Evolutionary conservation across 2,797 vertebrate genomes (phyloP).

Genomic region (Spinibarbus caldwelli): DNA sequence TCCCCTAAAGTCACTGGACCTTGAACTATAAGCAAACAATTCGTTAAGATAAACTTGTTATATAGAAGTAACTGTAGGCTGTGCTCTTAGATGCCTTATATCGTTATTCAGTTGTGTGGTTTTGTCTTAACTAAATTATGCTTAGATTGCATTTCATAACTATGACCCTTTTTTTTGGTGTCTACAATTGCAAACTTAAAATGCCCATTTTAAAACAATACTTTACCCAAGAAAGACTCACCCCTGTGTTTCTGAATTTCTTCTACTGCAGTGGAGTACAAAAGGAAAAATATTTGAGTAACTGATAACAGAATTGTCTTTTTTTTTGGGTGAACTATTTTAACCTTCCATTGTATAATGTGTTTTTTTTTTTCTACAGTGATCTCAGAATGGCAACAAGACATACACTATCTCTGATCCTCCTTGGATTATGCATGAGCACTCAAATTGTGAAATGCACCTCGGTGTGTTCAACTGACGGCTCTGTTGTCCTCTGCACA

Average conservation of each 20-base stretch:
- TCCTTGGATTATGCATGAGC: slow-evolving; percentile 59
- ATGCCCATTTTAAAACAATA: neutral
- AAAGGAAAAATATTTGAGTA: neutral
- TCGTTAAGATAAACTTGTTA: neutral
- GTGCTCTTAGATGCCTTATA: no score
- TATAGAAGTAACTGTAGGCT: neutral
- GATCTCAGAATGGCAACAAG: slow-evolving; percentile 60
- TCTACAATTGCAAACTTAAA: neutral
- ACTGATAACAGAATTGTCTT: neutral
- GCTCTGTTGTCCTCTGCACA: slow-evolving; percentile 62
- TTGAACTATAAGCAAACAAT: neutral
- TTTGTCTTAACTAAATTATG: neutral
- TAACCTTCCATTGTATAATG: neutral
- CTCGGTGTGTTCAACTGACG: slow-evolving; percentile 67
- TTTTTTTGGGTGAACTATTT: neutral
- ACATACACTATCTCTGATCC: slow-evolving; percentile 49
- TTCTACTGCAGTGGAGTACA: neutral
- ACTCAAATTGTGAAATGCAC: slow-evolving; percentile 59
- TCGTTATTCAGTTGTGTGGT: no score
- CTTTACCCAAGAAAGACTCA: neutral
- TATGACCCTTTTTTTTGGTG: neutral
- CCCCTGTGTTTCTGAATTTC: neutral
- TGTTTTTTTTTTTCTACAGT: slow-evolving; percentile 44
- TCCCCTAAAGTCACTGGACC: neutral
- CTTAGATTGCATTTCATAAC: neutral